Base-by-base conservation (phyloP, 2,888 invertebrate genomes). In the Arrhopalites spinosus region DNA sequence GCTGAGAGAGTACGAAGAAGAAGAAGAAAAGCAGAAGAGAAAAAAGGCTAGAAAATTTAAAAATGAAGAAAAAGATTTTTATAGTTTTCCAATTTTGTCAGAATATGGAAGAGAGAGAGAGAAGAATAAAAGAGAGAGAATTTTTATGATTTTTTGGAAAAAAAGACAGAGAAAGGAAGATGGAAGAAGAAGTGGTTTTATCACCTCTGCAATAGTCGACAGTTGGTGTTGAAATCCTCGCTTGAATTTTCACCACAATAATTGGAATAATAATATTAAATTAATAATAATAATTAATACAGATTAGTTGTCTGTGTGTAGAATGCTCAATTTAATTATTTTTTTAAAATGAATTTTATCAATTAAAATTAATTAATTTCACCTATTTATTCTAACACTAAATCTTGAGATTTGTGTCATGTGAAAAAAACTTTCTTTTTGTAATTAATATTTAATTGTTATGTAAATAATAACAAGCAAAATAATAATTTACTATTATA, bases 161-260 rank as follows among this genome's bases (percentile, higher is more conserved):
- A 15, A 76, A 47, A 75, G 71, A 72, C 17, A 68, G 73, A 75
- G 50, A 73, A 50, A 77, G 75, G 75, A 74, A 80, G 78, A 77
- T 29, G 68, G 71, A 77, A 73, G 61, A 77, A 74, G 75, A 78
- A 72, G 76, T 25, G 59, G 11, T 23, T 17, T 23, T 59, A 23
- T 81, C 81, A 82, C 82, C 82, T 82, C 82, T 43, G 81, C 78
- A 70, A 82, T 82, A 70, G 82, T 81, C 15, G 82, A 82, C 50
- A 82, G 81, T 75, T 82, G 82, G 56, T 81, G 81, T 72, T 81
- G 81, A 81, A 82, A 82, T 81, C 82, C 82, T 73, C 82, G 78
- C 82, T n/a, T 82, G 79, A 74, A 45, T 30, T 66, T 66, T 36
- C 36, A 36, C 36, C 36, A 36, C 36, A 36, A 25, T 63, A 8